Conservation (phyloP, 2,888 invertebrate species). For the Aporophyla lueneburgensis region DNA sequence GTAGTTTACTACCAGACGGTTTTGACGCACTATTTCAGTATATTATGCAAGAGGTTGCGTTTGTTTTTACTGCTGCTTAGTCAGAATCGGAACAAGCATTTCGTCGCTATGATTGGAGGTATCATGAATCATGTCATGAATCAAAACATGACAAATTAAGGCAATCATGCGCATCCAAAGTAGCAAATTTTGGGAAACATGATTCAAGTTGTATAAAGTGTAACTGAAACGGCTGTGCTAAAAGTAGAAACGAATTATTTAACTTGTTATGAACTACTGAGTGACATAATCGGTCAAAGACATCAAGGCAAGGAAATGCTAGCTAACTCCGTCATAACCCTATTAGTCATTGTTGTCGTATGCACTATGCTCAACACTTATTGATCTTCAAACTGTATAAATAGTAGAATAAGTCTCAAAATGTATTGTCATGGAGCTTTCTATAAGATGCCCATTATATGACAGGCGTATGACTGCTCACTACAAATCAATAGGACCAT, state of each 20-base stretch:
- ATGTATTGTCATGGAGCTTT: background rate
- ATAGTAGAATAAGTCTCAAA: background rate
- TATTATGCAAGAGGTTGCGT: constrained; percentile 26
- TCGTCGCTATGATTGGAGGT: background rate
- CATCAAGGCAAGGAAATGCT: constrained; percentile 8
- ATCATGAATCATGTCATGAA: constrained; percentile 31
- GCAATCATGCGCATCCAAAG: constrained; percentile 23
- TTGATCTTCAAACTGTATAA: background rate
- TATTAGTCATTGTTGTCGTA: constrained; percentile 24
- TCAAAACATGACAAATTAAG: constrained; percentile 14
- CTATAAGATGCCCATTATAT: background rate
- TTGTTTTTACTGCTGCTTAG: constrained; percentile 23
- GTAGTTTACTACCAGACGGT: constrained; percentile 37
- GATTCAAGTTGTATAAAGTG: constrained; percentile 21
- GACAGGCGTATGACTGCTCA: background rate
- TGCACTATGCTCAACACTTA: background rate
- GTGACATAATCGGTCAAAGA: constrained; percentile 39
- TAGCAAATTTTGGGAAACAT: constrained; percentile 8
- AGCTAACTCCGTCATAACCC: constrained; percentile 21
- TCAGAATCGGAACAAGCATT: constrained; percentile 34
- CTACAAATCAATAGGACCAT: background rate
- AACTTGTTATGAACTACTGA: background rate
- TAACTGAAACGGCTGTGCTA: background rate
- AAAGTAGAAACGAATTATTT: constrained; percentile 1
- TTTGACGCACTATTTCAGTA: constrained; percentile 42